Conservation (phyloP, 1,140 invertebrate species). For the Linepithema humile region DNA sequence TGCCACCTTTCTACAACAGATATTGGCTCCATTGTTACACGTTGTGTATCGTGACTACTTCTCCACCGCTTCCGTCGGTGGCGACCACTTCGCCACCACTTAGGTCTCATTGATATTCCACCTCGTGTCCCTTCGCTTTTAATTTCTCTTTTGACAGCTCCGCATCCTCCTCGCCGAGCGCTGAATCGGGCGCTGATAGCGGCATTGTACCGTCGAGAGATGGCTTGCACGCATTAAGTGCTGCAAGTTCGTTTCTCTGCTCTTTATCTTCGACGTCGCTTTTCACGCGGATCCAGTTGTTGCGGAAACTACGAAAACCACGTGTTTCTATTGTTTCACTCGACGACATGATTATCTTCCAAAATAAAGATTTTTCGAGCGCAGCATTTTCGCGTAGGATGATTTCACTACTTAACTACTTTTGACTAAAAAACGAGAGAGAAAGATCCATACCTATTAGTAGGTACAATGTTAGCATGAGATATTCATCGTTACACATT, state of each 20-base stretch:
- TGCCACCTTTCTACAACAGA: slow-evolving; percentile 72
- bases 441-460: slow-evolving; percentile 25
- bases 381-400: neutral
- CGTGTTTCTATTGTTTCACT: neutral
- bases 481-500: slow-evolving; percentile 58
- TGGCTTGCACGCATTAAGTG: neutral
- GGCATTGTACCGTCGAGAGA: neutral
- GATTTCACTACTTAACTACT: neutral
- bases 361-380: neutral
- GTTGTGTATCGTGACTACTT: slow-evolving; percentile 73
- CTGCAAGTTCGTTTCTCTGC: neutral
- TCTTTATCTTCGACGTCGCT: neutral
- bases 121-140: slow-evolving; percentile 49
- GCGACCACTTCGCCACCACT: slow-evolving; percentile 62
- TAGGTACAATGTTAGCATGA: slow-evolving; percentile 54
- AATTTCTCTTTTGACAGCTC: slow-evolving; percentile 30
- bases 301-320: neutral
- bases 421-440: neutral
- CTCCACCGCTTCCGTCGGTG: slow-evolving; percentile 71
- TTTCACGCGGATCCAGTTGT: neutral
- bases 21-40: slow-evolving; percentile 77
- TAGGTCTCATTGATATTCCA: slow-evolving; percentile 60
- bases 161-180: neutral
- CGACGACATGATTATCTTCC: neutral
- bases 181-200: neutral